These are phyloP conservation scores for Nephila pilipes DNA, from an alignment of 1,140 invertebrate genomes.

Conservation along the genomic window DNA sequence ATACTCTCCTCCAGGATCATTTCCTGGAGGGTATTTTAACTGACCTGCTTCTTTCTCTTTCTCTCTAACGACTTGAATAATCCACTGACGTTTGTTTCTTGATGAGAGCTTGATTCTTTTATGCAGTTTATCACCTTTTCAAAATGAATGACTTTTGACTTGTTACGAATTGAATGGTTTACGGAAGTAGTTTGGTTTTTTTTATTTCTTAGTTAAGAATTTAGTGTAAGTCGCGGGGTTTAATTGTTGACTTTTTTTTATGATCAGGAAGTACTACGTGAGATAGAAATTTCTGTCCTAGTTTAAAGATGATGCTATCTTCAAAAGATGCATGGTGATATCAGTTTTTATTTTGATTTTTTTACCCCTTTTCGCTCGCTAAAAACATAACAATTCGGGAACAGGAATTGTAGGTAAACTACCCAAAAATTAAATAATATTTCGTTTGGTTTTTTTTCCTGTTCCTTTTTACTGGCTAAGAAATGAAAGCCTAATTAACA, in stretches of 20 bases:
- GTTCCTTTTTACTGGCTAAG: no score
- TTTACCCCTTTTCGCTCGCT: no score
- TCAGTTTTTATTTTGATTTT: no score
- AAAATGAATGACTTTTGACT: neutral
- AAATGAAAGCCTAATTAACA: no score
- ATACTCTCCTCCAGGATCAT: neutral
- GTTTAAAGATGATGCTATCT: no score
- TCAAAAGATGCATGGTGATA: no score
- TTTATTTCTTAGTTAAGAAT: neutral
- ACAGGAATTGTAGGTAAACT: no score
- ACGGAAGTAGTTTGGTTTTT: neutral
- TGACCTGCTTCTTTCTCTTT: neutral
- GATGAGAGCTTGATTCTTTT: neutral
- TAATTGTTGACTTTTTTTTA: neutral
- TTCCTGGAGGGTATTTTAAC: neutral
- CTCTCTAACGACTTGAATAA: neutral
- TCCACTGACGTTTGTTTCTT: neutral
- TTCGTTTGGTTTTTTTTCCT: no score
- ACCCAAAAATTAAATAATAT: no score
- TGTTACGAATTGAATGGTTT: neutral
- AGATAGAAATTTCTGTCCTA: neutral
- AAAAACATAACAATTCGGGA: no score
- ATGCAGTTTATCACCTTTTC: constrained; percentile 2
- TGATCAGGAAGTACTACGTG: neutral
- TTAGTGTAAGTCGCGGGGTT: neutral